phyloP scores from a whole-genome alignment of 2,888 invertebrate species.

The Prosapia bicincta region DNA sequence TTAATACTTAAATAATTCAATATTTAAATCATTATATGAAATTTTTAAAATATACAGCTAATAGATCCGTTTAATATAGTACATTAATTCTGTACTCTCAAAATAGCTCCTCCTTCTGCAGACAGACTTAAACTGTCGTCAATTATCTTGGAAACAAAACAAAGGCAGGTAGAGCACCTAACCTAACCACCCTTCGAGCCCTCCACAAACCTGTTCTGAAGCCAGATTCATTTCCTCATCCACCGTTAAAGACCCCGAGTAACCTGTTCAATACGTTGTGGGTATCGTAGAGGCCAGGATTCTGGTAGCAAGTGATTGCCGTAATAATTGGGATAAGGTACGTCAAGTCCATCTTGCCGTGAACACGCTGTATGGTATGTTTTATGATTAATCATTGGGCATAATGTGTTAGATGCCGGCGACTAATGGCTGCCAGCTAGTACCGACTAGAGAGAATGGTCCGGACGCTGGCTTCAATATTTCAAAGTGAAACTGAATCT shows the following conservation, averaged over 20 bases:
- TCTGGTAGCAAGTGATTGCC: background rate
- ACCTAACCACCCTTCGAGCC: background rate
- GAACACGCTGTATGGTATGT: constrained; percentile 24
- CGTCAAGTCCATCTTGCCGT: constrained; percentile 10
- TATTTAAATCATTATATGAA: no score
- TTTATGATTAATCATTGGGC: constrained; percentile 28
- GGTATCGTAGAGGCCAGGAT: background rate
- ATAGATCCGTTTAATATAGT: no score
- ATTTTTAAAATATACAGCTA: no score
- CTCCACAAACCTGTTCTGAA: background rate
- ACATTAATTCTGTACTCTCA: no score
- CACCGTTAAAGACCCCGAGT: background rate
- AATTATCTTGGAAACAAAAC: background rate
- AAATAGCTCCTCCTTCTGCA: background rate
- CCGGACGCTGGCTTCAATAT: constrained; percentile 13
- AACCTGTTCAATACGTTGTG: background rate
- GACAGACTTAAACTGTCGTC: background rate
- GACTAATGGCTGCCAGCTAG: constrained; percentile 23
- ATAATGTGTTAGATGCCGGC: constrained; percentile 23
- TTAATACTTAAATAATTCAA: no score
- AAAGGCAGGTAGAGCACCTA: background rate
- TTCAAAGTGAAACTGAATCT: constrained; percentile 1
- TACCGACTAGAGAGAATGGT: constrained; percentile 25
- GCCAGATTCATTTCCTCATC: background rate
- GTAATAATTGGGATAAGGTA: background rate